These are phyloP conservation scores for Phyllopteryx taeniolatus DNA, from an alignment of 2,113 vertebrate species.

Conservation along the genomic window DNA sequence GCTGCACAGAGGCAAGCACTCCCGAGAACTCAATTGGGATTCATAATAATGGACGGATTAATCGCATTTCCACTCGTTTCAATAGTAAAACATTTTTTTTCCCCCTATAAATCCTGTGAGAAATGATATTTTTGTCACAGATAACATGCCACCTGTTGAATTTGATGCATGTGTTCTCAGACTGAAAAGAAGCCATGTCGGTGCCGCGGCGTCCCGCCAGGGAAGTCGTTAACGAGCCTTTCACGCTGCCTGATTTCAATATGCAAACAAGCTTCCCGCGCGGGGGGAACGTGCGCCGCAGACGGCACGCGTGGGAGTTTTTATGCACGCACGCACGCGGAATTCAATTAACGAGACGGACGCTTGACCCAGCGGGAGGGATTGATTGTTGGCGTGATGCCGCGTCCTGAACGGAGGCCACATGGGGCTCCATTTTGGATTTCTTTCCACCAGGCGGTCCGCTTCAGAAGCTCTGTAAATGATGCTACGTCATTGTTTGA, in stretches of 20 bases:
- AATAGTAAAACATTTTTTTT: too few relatives aligned
- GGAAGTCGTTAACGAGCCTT: slow-evolving; percentile 10
- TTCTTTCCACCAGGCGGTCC: neutral
- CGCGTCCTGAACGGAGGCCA: neutral
- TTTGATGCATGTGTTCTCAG: neutral
- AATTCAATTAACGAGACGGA: slow-evolving; percentile 18
- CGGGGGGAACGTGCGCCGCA: slow-evolving; percentile 1
- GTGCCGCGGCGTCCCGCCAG: neutral
- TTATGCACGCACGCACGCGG: slow-evolving; percentile 6
- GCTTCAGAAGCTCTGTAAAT: neutral
- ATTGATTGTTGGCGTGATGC: neutral
- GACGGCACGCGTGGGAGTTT: slow-evolving; percentile 29
- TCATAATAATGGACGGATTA: too few relatives aligned
- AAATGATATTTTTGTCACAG: too few relatives aligned
- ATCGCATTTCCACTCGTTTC: too few relatives aligned
- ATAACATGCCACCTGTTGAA: too few relatives aligned
- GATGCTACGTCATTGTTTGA: neutral
- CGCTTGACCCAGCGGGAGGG: neutral
- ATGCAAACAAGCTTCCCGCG: neutral
- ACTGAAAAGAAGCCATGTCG: neutral
- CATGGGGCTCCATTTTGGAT: neutral
- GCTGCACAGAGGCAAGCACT: too few relatives aligned
- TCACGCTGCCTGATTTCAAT: slow-evolving; percentile 9
- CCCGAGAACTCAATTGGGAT: too few relatives aligned
- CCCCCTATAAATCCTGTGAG: too few relatives aligned